These are phyloP conservation scores for Aleiodes leptofemur DNA, from an alignment of 2,888 invertebrate genomes.

Conservation along the genomic window DNA sequence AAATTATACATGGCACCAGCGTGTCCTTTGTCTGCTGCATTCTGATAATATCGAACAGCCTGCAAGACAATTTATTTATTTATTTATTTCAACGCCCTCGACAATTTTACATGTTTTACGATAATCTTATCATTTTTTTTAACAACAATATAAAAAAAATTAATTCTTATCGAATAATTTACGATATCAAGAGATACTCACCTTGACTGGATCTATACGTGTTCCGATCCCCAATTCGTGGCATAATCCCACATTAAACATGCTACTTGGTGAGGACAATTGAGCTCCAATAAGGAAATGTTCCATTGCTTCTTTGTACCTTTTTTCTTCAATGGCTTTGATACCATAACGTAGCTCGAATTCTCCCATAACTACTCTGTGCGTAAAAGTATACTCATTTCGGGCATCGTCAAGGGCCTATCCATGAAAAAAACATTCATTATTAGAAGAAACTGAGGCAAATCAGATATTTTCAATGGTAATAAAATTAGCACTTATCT, in stretches of 20 bases:
- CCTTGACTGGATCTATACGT: slow-evolving; percentile 78
- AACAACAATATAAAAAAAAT: slow-evolving; percentile 35
- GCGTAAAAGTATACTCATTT: slow-evolving; percentile 66
- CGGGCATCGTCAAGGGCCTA: slow-evolving; percentile 67
- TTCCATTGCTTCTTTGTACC: slow-evolving; percentile 78
- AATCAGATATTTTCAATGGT: too few species aligned
- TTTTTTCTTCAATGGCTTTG: slow-evolving; percentile 79
- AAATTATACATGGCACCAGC: slow-evolving; percentile 83
- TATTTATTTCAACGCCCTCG: too few species aligned
- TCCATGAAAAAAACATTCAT: slow-evolving; percentile 40
- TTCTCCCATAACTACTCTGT: slow-evolving; percentile 78
- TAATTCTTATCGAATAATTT: slow-evolving; percentile 1
- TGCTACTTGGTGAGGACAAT: slow-evolving; percentile 79
- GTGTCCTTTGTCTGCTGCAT: slow-evolving; percentile 81
- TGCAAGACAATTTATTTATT: too few species aligned
- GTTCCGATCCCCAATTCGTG: slow-evolving; percentile 83
- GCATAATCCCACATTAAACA: slow-evolving; percentile 83
- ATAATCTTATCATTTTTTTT: slow-evolving; percentile 28
- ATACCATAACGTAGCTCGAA: slow-evolving; percentile 80
- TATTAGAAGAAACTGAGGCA: slow-evolving; percentile 54
- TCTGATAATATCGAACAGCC: slow-evolving; percentile 82
- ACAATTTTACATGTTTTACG: too few species aligned
- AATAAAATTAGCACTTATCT: too few species aligned
- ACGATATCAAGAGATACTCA: slow-evolving; percentile 62
- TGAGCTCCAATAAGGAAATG: slow-evolving; percentile 78